phyloP scores from a whole-genome alignment of 2,797 vertebrate species.

The Apogon hyalosoma region DNA sequence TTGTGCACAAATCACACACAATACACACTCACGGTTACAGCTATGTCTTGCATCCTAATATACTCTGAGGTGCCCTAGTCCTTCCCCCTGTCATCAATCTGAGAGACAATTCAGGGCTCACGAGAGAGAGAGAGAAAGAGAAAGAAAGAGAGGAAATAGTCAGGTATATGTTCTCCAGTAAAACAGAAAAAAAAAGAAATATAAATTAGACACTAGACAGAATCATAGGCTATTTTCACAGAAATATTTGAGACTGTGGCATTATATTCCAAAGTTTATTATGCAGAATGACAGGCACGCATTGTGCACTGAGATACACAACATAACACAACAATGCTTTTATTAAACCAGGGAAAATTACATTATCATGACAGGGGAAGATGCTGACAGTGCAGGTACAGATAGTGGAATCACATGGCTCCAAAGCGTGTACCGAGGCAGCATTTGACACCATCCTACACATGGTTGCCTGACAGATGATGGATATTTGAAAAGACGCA shows the following conservation, averaged over 20 bases:
- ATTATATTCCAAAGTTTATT: slow-evolving; percentile 47
- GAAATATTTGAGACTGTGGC: slow-evolving; percentile 38
- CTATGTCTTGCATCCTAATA: slow-evolving; percentile 71
- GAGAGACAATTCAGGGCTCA: slow-evolving; percentile 70
- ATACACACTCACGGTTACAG: slow-evolving; percentile 44
- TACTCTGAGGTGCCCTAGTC: slow-evolving; percentile 66
- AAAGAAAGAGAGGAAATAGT: slow-evolving; percentile 52
- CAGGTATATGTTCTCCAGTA: slow-evolving; percentile 49
- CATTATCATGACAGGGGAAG: slow-evolving; percentile 50
- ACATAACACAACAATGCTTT: slow-evolving; percentile 53
- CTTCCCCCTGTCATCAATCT: slow-evolving; percentile 77
- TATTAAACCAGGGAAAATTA: slow-evolving; percentile 58
- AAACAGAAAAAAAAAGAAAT: slow-evolving; percentile 16
- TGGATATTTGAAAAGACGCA: slow-evolving; percentile 20
- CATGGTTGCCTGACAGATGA: slow-evolving; percentile 30
- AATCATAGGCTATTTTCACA: slow-evolving; percentile 42
- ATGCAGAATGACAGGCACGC: slow-evolving; percentile 51
- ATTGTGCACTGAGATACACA: slow-evolving; percentile 47
- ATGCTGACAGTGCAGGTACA: slow-evolving; percentile 66
- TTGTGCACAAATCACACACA: slow-evolving; percentile 11
- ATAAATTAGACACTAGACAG: slow-evolving; percentile 53
- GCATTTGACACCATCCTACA: slow-evolving; percentile 37
- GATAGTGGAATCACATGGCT: slow-evolving; percentile 51
- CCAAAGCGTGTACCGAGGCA: slow-evolving; percentile 19
- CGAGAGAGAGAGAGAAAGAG: slow-evolving; percentile 21